Evolutionary conservation across 2,888 invertebrate genomes (phyloP).

Genomic region (Kuschelorhynchus macadamiae): DNA sequence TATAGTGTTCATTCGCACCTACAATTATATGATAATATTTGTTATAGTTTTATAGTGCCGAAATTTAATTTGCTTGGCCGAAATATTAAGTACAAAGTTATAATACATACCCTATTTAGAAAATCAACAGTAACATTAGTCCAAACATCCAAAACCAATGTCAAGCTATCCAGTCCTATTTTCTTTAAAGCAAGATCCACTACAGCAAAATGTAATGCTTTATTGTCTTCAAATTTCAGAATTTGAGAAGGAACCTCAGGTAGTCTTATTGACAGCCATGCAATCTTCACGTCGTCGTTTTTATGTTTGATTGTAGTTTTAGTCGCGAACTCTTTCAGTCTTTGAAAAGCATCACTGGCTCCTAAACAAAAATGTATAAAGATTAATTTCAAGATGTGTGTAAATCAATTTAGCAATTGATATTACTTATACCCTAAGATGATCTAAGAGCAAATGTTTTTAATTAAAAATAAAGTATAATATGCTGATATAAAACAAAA

Average conservation of each 20-base stretch:
- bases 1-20: conserved; percentile 97
- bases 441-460: too few relatives aligned
- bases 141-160: conserved; percentile 78
- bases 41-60: too few relatives aligned
- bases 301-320: conserved; percentile 77
- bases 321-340: conserved; percentile 76
- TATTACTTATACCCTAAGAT: too few relatives aligned
- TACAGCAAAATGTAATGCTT: conserved; percentile 72
- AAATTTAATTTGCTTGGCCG: too few relatives aligned
- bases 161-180: conserved; percentile 80
- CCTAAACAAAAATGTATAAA: conserved; percentile 29
- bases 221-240: conserved; percentile 61
- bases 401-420: too few relatives aligned
- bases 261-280: conserved; percentile 79
- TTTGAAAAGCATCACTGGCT: conserved; percentile 61
- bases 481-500: too few relatives aligned
- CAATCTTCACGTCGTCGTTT: conserved; percentile 77
- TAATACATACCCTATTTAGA: conserved; percentile 84
- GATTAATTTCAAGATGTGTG: too few relatives aligned
- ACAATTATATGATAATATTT: too few relatives aligned
- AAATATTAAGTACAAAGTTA: too few relatives aligned
- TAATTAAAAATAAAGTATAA: too few relatives aligned
- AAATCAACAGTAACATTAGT: conserved; percentile 86
- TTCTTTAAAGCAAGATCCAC: conserved; percentile 80
- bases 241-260: conserved; percentile 63